Evolutionary conservation across 2,113 vertebrate species (phyloP).

Genomic region (Artemisiospiza belli): DNA sequence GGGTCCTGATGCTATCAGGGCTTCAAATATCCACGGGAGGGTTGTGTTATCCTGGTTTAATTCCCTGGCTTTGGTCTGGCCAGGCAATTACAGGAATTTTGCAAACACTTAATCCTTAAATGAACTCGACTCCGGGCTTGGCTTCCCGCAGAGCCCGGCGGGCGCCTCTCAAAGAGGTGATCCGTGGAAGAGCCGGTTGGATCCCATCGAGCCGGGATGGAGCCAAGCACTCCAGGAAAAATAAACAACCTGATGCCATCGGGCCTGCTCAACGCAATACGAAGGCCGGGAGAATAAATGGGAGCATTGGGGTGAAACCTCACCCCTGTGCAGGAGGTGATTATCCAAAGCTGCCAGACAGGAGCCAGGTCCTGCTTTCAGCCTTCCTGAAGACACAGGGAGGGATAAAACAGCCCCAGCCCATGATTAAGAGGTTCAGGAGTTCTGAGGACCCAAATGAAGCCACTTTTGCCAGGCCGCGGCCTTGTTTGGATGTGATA

Average conservation of each 20-base stretch:
- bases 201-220: fast-evolving
- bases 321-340: not conserved
- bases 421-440: not conserved
- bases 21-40: not conserved
- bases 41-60: not conserved
- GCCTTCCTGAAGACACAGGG: not conserved
- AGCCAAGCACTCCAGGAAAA: not conserved
- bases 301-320: not conserved
- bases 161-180: not conserved
- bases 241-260: not conserved
- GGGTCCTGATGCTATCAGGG: not conserved
- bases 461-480: too few relatives aligned
- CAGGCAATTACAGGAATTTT: not conserved
- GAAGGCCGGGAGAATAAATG: not conserved
- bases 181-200: not conserved
- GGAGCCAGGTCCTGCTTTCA: not conserved
- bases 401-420: not conserved
- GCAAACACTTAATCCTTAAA: not conserved
- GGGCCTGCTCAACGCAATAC: fast-evolving
- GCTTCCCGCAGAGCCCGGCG: not conserved
- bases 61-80: not conserved
- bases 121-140: not conserved
- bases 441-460: fast-evolving
- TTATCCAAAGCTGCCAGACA: not conserved
- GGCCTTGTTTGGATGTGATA: too few relatives aligned